phyloP scores from a whole-genome alignment of 2,113 vertebrate species.

The Leptosomus discolor region DNA sequence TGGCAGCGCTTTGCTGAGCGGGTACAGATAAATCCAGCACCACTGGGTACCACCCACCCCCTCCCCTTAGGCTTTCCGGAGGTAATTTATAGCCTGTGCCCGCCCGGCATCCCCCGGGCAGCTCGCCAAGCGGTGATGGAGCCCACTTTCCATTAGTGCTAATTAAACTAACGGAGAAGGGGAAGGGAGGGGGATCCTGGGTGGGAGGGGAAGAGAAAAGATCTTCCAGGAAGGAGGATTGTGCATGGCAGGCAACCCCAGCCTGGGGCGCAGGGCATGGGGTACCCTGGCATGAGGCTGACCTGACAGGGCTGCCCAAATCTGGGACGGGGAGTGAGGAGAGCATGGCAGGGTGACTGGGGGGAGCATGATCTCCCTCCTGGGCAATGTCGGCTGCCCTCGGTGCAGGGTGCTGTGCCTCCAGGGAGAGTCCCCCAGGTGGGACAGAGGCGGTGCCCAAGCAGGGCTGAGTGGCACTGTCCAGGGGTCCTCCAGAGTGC shows the following conservation, averaged over 20 bases:
- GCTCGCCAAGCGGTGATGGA: slow-evolving; percentile 64
- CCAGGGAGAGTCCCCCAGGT: background rate
- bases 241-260: background rate
- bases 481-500: background rate
- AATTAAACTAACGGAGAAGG: slow-evolving; percentile 52
- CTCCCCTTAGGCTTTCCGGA: slow-evolving; percentile 19
- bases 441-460: background rate
- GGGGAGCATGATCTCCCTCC: background rate
- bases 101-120: slow-evolving; percentile 49
- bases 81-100: slow-evolving; percentile 67
- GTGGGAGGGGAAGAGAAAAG: background rate
- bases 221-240: slow-evolving; percentile 28
- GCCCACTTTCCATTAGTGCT: slow-evolving; percentile 69
- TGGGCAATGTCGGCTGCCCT: background rate
- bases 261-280: fast-evolving
- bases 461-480: background rate
- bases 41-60: background rate
- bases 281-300: background rate
- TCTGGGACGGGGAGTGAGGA: background rate
- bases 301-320: background rate
- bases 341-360: fast-evolving
- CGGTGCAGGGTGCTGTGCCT: background rate
- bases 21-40: background rate
- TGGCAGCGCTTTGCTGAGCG: background rate
- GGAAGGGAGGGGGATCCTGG: slow-evolving; percentile 7